Evolutionary conservation across 2,888 invertebrate genomes (phyloP).

Genomic region (Xestia xanthographa): DNA sequence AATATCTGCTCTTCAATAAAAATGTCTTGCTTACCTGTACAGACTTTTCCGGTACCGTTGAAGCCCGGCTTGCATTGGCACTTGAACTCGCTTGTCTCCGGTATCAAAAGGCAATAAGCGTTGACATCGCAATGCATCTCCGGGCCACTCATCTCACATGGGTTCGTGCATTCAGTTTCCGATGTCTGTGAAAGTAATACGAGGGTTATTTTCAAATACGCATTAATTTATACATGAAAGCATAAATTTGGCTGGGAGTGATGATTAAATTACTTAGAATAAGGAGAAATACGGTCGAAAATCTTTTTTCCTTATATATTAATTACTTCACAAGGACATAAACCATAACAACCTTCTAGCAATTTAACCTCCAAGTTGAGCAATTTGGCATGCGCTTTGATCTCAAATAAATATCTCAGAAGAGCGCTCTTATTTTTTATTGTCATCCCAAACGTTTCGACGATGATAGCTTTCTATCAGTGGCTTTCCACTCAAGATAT

Average conservation of each 20-base stretch:
- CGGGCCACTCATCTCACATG: constrained; percentile 95
- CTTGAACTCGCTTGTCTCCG: constrained; percentile 95
- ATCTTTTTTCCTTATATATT: not conserved
- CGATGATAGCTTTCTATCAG: constrained; percentile 47
- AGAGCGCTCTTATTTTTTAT: constrained; percentile 52
- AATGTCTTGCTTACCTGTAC: constrained; percentile 88
- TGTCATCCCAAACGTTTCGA: constrained; percentile 55
- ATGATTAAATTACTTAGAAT: not conserved
- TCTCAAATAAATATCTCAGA: constrained; percentile 49
- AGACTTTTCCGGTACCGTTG: constrained; percentile 96
- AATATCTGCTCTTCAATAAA: constrained; percentile 21
- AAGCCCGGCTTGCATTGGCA: constrained; percentile 98
- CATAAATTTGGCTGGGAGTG: not conserved
- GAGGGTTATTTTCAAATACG: not conserved
- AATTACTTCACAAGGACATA: constrained; percentile 20
- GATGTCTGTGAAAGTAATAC: constrained; percentile 90
- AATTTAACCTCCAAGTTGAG: constrained; percentile 40
- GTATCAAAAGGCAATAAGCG: constrained; percentile 96
- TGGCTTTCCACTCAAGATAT: constrained; percentile 51
- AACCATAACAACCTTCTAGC: constrained; percentile 27
- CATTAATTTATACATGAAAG: not conserved
- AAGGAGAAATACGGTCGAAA: not conserved
- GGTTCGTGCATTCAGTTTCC: constrained; percentile 96
- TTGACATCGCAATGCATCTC: constrained; percentile 96
- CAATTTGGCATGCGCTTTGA: constrained; percentile 49